These are phyloP conservation scores for Scaptodrosophila lebanonensis DNA, from an alignment of 1,140 invertebrate genomes.

Conservation along the genomic window DNA sequence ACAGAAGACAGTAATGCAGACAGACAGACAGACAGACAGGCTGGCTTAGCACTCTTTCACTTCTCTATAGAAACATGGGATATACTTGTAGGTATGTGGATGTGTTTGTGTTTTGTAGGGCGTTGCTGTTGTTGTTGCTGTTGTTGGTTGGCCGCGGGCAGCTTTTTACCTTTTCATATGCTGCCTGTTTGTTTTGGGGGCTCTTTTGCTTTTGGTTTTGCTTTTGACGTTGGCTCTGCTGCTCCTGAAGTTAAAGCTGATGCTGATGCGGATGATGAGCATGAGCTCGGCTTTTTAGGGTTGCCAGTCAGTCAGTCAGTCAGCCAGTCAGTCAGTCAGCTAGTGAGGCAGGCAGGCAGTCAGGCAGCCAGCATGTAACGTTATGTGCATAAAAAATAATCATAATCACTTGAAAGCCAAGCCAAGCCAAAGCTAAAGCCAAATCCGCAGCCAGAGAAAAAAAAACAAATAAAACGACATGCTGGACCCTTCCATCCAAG, in stretches of 20 bases:
- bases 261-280: too few species aligned
- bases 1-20: constrained; percentile 1
- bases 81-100: too few species aligned
- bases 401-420: constrained; percentile 69
- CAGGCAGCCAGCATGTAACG: constrained; percentile 30
- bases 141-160: not conserved
- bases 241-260: too few species aligned
- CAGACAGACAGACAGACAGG: not conserved
- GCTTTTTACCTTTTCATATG: not conserved
- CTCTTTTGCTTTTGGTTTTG: constrained; percentile 48
- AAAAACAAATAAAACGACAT: constrained; percentile 29
- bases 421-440: constrained; percentile 10
- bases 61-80: too few species aligned
- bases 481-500: too few species aligned
- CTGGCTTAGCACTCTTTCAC: too few species aligned
- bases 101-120: too few species aligned
- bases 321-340: too few species aligned
- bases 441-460: constrained; percentile 5
- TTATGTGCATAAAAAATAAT: constrained; percentile 75
- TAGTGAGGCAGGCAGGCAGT: not conserved
- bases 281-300: constrained; percentile 13
- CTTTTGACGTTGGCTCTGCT: constrained; percentile 19
- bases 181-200: constrained; percentile 21
- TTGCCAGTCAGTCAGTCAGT: constrained; percentile 4
- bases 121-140: too few species aligned